Evolutionary conservation across 2,113 vertebrate genomes (phyloP).

Genomic region (Coryphaenoides rupestris): DNA sequence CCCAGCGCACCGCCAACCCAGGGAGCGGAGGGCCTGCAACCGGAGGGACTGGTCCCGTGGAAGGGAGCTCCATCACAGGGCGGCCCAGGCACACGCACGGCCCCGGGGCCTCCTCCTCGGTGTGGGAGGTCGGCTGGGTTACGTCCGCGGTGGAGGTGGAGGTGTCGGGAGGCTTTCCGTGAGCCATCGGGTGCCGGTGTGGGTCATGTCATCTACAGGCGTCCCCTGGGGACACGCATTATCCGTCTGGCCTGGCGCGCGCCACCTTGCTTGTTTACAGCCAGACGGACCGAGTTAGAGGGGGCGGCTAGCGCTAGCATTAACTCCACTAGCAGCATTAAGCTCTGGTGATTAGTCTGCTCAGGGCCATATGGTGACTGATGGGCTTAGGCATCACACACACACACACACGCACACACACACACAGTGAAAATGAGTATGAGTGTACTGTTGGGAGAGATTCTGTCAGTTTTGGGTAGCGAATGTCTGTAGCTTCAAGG

Average conservation of each 20-base stretch:
- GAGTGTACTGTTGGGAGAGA: background rate
- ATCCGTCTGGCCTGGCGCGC: background rate
- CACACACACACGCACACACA: slow-evolving; percentile 15
- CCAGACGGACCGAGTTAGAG: slow-evolving; percentile 24
- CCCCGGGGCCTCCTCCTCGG: slow-evolving; percentile 33
- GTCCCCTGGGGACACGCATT: slow-evolving; percentile 19
- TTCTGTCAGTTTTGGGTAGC: slow-evolving; percentile 29
- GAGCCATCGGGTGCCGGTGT: slow-evolving; percentile 27
- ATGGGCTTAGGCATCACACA: slow-evolving; percentile 67
- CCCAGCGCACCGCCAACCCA: slow-evolving; percentile 65
- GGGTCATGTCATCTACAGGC: slow-evolving; percentile 26
- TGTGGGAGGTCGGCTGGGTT: slow-evolving; percentile 4
- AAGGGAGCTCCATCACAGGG: slow-evolving; percentile 53
- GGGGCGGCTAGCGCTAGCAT: slow-evolving; percentile 34
- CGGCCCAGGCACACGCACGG: slow-evolving; percentile 51
- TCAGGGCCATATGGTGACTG: slow-evolving; percentile 76
- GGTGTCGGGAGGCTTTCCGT: background rate
- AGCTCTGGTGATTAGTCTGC: slow-evolving; percentile 77
- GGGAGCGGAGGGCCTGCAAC: slow-evolving; percentile 48
- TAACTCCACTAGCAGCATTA: slow-evolving; percentile 55
- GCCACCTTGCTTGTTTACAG: slow-evolving; percentile 30
- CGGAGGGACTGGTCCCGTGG: slow-evolving; percentile 44
- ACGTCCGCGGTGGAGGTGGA: background rate
- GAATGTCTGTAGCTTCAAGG: slow-evolving; percentile 31
- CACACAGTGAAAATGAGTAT: background rate